A percentile compares a stretch with the other conserved stretches of the same genome.
Conservation (phyloP, 2,888 invertebrate genomes). For the Invenusta paracnida region DNA sequence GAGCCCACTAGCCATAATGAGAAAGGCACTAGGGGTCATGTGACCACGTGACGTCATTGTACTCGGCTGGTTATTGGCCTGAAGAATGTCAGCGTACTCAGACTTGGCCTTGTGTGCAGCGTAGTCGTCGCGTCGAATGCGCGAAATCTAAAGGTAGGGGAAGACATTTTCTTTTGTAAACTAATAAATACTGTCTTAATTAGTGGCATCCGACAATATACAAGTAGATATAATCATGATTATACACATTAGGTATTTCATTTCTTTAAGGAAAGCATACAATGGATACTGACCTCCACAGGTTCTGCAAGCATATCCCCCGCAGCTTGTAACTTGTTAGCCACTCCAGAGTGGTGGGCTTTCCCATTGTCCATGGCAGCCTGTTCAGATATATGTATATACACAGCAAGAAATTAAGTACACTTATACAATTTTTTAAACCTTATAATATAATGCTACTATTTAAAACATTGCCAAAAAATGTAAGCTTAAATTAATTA, state of each 20-base stretch:
- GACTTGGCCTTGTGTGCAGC: constrained; percentile 64
- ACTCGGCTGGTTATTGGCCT: constrained; percentile 71
- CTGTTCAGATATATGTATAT: constrained; percentile 52
- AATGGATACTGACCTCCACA: constrained; percentile 67
- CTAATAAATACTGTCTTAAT: too few species aligned
- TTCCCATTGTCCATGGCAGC: constrained; percentile 73
- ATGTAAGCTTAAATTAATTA: too few species aligned
- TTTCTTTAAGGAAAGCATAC: too few species aligned
- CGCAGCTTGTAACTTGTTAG: constrained; percentile 67
- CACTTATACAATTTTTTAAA: too few species aligned
- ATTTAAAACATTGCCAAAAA: too few species aligned
- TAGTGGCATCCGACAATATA: too few species aligned
- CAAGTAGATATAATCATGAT: too few species aligned
- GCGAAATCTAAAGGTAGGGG: constrained; percentile 61
- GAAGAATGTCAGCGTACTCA: constrained; percentile 79
- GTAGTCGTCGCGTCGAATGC: constrained; percentile 61
- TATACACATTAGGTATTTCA: too few species aligned
- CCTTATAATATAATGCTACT: too few species aligned
- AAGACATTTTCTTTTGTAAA: not conserved
- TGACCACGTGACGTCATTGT: constrained; percentile 73
- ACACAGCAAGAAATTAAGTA: not conserved
- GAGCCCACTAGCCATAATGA: constrained; percentile 76
- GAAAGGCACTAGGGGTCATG: constrained; percentile 79
- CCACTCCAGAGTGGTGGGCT: constrained; percentile 65
- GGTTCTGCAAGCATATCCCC: constrained; percentile 74